These are phyloP conservation scores for Tragelaphus strepsiceros DNA, from an alignment of 2,113 vertebrate species.

Conservation along the genomic window DNA sequence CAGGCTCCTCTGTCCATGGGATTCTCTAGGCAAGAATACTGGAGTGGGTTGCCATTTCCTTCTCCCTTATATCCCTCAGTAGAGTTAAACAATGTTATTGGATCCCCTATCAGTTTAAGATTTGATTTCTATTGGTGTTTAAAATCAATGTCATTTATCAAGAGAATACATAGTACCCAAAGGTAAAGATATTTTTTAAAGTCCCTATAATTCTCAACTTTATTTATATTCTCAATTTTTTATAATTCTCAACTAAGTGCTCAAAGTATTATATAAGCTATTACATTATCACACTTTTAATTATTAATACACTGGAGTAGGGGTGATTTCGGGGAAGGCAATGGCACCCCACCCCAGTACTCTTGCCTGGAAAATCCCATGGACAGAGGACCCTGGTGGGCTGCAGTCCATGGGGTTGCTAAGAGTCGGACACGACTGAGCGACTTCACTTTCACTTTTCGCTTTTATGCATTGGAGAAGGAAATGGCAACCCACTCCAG, in stretches of 20 bases:
- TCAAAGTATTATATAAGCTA: neutral
- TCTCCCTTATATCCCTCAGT: neutral
- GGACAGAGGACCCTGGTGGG: too few relatives aligned
- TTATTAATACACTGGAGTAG: neutral
- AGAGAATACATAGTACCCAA: slow-evolving; percentile 11
- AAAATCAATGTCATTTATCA: neutral
- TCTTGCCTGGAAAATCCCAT: too few relatives aligned
- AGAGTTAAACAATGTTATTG: neutral
- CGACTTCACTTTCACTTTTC: too few relatives aligned
- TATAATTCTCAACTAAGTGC: neutral
- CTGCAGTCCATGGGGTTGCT: too few relatives aligned
- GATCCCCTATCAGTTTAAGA: neutral
- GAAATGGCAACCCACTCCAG: too few relatives aligned
- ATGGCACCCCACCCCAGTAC: too few relatives aligned
- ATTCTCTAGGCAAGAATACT: neutral
- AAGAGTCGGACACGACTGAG: too few relatives aligned
- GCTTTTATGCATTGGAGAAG: too few relatives aligned
- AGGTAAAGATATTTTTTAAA: neutral
- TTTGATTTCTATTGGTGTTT: neutral
- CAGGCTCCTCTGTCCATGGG: neutral
- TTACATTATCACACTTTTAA: neutral
- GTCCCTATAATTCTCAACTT: neutral
- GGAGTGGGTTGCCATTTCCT: neutral
- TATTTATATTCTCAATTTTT: too few relatives aligned
- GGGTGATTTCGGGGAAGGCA: neutral